Evolutionary conservation across 2,888 invertebrate species (phyloP), one percentile per base, ranked within the genome.

Genomic region (Ferdinandea cuprea): DNA sequence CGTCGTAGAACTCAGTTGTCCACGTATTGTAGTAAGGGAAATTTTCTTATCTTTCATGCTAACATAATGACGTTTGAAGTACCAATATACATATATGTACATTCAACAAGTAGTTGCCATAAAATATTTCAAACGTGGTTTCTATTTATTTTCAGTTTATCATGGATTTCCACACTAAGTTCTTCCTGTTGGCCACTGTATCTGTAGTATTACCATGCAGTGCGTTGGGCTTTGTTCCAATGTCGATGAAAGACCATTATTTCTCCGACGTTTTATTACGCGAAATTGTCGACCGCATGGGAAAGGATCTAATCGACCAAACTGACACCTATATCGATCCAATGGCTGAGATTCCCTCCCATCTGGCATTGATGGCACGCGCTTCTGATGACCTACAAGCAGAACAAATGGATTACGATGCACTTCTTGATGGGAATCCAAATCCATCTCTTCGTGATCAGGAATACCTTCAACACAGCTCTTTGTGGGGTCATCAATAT

Each of bases 371-470:
- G 71, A 89, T 90, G 91, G 91, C 93, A 1, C 92, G 93, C 1
- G 93, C 93, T 40, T 92, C 91, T 86, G 93, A 93, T 86, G 93
- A 93, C 72, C 88, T 93, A 30, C 92, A 93, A 89, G 92, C 92
- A 87, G 93, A 94, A 87, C 93, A 93, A 89, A 89, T 94, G 85
- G 96, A 96, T 89, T 96, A 96, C 88, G 96, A 96, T 85, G 93
- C 93, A 17, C 90, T 95, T 19, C 93, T 94, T 80, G 94, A 94
- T 48, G 92, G 88, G 0, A 95, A 94, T 89, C 93, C 94, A 13
- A 94, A 94, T 91, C 96, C 96, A 3, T 96, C 95, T 86, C 92
- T 96, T 80, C 93, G 98, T 25, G 97, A 97, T 90, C 96, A 96
- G 87, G 97, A 98, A 89, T 97, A 95, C 88, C 88, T 97, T 86